phyloP scores from a whole-genome alignment of 2,113 vertebrate species.

The Typhlomys cinereus region DNA sequence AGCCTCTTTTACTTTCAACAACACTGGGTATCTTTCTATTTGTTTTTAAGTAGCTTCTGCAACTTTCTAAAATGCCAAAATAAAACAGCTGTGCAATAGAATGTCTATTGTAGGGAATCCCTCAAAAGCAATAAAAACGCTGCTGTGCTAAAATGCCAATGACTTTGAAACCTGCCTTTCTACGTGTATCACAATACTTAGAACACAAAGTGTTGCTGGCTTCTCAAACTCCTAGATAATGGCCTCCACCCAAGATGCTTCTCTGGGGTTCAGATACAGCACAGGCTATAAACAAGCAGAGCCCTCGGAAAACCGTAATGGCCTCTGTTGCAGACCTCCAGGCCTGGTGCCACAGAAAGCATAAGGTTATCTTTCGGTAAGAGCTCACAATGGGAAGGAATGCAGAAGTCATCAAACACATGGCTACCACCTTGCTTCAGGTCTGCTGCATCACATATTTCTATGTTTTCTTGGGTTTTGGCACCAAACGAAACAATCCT shows the following conservation, averaged over 20 bases:
- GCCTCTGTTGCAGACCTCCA: neutral
- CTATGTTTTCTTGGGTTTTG: neutral
- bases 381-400: accelerated
- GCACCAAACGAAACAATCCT: neutral
- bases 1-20: constrained; percentile 16
- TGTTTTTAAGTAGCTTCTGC: constrained; percentile 52
- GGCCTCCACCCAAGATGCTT: neutral
- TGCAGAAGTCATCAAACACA: neutral
- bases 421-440: neutral
- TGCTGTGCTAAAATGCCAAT: constrained; percentile 32
- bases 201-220: neutral
- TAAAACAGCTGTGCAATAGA: constrained; percentile 78
- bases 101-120: constrained; percentile 80
- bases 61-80: constrained; percentile 80
- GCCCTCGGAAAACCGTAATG: too few species aligned
- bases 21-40: neutral
- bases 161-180: neutral
- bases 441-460: neutral
- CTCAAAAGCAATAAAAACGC: constrained; percentile 84
- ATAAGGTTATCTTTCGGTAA: neutral
- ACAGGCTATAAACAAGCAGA: neutral
- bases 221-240: neutral
- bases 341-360: neutral
- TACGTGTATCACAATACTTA: neutral
- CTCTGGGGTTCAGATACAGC: neutral